Evolutionary conservation across 2,797 vertebrate species (phyloP), one percentile per base, ranked within the genome.

Genomic region (Aldrovandia affinis): DNA sequence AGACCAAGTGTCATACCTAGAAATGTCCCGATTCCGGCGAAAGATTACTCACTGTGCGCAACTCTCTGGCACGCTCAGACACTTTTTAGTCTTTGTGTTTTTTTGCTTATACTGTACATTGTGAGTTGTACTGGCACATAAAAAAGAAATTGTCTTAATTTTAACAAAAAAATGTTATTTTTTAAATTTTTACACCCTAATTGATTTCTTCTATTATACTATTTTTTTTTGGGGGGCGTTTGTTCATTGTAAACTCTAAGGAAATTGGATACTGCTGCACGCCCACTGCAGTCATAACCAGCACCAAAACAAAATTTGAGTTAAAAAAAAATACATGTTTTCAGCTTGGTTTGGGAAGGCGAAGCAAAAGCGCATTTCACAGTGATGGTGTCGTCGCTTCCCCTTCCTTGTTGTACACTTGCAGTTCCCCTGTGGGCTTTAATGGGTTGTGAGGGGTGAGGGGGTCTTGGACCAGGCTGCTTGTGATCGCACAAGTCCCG

Each of bases 1-100:
- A 94, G 94, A 95, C 15, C 94, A 95, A 93, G 94, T 88, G 89
- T 89, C 89, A 88, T 52, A 87, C 86, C 77, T 55, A 68, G 59
- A 81, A 81, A 86, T 79, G 70, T 89, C 88, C 88, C 33, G n/a
- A 79, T 59, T 78, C 22, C 59, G 83, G 84, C 87, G 75, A 84
- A 57, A 44, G 85, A 87, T 84, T 83, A 82, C 85, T 86, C 84
- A 75, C 83, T 84, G 86, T 85, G 82, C 83, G 85, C 55, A 50
- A 33, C 65, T 59, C 73, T 83, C 82, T 86, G 81, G 81, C 80
- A 85, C 77, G 22, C 78, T 61, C 59, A n/a, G 25, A 42, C 65
- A 77, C 59, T 59, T 44, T 47, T 55, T 55, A 55, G 33, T 55
- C 50, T 59, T 2, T n/a, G n/a, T n/a, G n/a, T n/a, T n/a, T n/a